Percentiles rank a stretch among this genome's conserved stretches.
Conservation (phyloP, 2,797 vertebrate genomes). For the Dicrostonyx torquatus region DNA sequence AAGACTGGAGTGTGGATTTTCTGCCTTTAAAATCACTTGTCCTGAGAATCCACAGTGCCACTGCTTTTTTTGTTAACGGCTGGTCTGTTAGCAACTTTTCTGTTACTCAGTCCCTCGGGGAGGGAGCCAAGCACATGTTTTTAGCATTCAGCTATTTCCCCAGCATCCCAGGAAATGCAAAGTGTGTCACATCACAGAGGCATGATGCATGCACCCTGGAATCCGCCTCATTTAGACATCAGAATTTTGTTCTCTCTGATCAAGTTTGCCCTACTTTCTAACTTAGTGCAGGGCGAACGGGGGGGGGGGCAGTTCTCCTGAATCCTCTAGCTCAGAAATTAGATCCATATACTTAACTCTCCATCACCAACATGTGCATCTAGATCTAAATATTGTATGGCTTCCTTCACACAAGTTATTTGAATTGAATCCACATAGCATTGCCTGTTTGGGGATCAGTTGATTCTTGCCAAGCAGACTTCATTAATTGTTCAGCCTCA, state of each 20-base stretch:
- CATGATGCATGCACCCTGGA: neutral
- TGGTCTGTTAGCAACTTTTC: constrained; percentile 30
- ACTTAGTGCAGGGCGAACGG: neutral
- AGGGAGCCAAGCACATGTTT: constrained; percentile 33
- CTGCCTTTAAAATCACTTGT: neutral
- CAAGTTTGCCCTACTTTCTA: neutral
- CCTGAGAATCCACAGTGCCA: neutral
- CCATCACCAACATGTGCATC: neutral
- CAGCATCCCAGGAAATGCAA: constrained; percentile 34
- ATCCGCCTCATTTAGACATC: constrained; percentile 5
- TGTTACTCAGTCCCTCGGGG: constrained; percentile 29
- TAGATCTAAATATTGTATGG: neutral
- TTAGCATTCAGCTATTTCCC: constrained; percentile 49
- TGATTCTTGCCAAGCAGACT: neutral
- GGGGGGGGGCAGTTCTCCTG: neutral
- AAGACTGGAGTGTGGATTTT: neutral
- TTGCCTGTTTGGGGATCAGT: neutral
- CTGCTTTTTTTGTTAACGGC: neutral
- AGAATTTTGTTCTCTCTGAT: constrained; percentile 31
- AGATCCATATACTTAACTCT: neutral
- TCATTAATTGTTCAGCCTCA: neutral
- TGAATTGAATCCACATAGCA: neutral
- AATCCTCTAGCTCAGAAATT: neutral
- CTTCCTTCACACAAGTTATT: neutral
- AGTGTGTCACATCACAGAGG: constrained; percentile 25